Base-by-base conservation (phyloP, 2,113 vertebrate genomes). In the Poecilia latipinna region DNA sequence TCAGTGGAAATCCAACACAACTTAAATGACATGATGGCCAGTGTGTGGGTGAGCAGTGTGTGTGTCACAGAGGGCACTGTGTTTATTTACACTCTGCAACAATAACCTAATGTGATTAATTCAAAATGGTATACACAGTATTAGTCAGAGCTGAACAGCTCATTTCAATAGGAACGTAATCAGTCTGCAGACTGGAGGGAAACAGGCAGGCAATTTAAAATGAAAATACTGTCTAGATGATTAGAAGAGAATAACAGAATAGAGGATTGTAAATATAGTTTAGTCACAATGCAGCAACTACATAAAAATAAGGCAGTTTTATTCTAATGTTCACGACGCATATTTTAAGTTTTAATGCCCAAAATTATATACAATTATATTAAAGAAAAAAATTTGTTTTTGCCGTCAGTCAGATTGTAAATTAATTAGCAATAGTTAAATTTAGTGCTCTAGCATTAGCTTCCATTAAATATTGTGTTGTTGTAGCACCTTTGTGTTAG, bases 21-120 rank as follows among this genome's bases (percentile, higher is more conserved):
- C 51, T 72, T 70, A 61, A 78, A 77, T 24, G 31, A 68, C 63
- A 26, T 39, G 39, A 68, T 75, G 63, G 68, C 75, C 75, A 85
- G 37, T 72, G 72, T 67, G 75, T 82, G 62, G 32, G 31, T 77
- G 68, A 72, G 77, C 72, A 19, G 1, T n/a, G 24, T 57, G 42
- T 33, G 33, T 22, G 6, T n/a, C 57, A 64, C 39, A 42, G 64
- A 75, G 70, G 60, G 66, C 68, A 1, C 10, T 31, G 57, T 39
- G 44, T 82, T 80, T 83, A 64, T 88, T 87, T 85, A 82, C 74
- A 70, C 78, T 62, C 11, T 2, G 44, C 63, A 80, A 72, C 82
- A 31, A 1, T 48, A 31, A 74, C 54, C 44, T 17, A 17, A 32
- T 39, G 31, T 65, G 71, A 82, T 60, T 72, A 73, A 44, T 71